Conservation (phyloP, 2,888 invertebrate species). For the Drosophila acutilabella region DNA sequence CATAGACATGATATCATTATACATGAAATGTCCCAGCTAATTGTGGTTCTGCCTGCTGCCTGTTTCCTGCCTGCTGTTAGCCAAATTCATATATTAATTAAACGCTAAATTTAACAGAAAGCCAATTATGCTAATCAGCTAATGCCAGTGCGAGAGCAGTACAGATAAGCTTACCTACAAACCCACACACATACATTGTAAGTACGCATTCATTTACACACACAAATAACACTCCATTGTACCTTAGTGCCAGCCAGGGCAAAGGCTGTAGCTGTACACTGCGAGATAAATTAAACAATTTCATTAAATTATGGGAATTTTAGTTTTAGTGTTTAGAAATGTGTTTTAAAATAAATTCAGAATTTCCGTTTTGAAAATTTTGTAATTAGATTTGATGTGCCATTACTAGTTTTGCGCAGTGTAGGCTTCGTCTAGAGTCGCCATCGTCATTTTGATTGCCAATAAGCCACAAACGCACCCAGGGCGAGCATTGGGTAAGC, state of each 20-base stretch:
- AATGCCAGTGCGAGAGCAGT: conserved; percentile 16
- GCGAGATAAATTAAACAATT: conserved; percentile 10
- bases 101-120: conserved; percentile 79
- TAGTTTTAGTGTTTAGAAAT: neutral
- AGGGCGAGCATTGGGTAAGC: conserved; percentile 60
- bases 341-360: too few species aligned
- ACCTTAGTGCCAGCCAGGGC: conserved; percentile 11
- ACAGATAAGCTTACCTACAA: conserved; percentile 46
- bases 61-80: conserved; percentile 20
- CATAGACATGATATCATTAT: conserved; percentile 20
- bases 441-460: conserved; percentile 63
- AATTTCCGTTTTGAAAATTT: neutral
- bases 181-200: conserved; percentile 12
- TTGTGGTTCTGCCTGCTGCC: conserved; percentile 16
- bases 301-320: neutral
- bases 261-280: conserved; percentile 25
- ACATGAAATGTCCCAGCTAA: conserved; percentile 20
- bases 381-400: neutral
- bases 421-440: conserved; percentile 23
- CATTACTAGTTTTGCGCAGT: conserved; percentile 18
- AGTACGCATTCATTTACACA: neutral
- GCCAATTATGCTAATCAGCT: conserved; percentile 77
- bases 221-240: conserved; percentile 2
- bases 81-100: conserved; percentile 73
- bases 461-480: conserved; percentile 72